Evolutionary conservation across 2,113 vertebrate species (phyloP), one percentile per base, ranked within the genome.

Genomic region (Nesospiza acunhae): DNA sequence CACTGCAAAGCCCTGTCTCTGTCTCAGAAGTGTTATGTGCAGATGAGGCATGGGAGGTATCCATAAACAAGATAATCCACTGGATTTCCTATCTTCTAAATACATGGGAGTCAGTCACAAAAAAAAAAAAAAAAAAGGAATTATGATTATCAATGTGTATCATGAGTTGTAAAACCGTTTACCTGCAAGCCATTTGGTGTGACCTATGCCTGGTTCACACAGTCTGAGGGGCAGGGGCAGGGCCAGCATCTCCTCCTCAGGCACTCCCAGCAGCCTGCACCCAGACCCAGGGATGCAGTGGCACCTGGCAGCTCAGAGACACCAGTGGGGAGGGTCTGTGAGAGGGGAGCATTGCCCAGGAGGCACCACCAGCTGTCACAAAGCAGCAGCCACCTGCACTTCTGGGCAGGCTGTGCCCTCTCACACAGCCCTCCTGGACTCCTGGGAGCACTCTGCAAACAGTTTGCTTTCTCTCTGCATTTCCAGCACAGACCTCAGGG

Each of bases 271-370:
- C 8, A 49, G 23, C 28, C 1, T 27, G 41, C 30, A 59, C 16
- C 15, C 0, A 0, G 41, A 23, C 10, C 8, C 49, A 56, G 37
- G 31, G 67, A 24, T 41, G 42, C 59, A 67, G 47, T 9, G 2
- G 46, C 30, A 74, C 28, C 39, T 42, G 55, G 35, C 44, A 78
- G 46, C 66, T 85, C 72, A 37, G 27, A 66, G 41, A 22, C 0
- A 0, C 55, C 58, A 37, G 46, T 1, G 14, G 26, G 2, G 1
- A 81, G 24, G 37, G 44, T 23, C 46, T 22, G 24, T 27, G 37
- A 4, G 3, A 53, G 24, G 22, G 31, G 6, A 92, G 42, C 60
- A 62, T 2, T 0, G 0, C 31, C 4, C 67, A 50, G 30, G 39
- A 72, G 27, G 66, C 62, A 79, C 10, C 47, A 24, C 21, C 42